Percentiles rank a stretch among this genome's conserved stretches.
phyloP scores from a whole-genome alignment of 2,797 vertebrate species.

The Dicrostonyx torquatus region DNA sequence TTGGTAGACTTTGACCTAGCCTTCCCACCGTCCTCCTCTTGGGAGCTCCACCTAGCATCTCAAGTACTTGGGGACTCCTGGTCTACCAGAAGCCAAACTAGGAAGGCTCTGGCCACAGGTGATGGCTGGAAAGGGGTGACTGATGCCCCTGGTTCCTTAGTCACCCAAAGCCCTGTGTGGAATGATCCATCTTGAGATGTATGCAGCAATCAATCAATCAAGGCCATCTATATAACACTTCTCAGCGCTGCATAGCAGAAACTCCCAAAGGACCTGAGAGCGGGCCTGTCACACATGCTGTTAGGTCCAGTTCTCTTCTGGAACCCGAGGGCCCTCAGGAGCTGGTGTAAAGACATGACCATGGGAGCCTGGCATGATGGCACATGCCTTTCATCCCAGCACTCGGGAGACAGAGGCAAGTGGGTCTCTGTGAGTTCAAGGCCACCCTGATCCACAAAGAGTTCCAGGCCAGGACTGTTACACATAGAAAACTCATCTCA shows the following conservation, averaged over 20 bases:
- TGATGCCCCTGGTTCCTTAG: not conserved
- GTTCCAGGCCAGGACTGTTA: not conserved
- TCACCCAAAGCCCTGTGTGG: not conserved
- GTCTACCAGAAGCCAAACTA: not conserved
- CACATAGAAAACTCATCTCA: not conserved
- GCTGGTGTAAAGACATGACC: too few species aligned
- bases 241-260: not conserved
- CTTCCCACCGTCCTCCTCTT: not conserved
- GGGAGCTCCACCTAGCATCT: not conserved
- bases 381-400: not conserved
- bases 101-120: not conserved
- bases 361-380: not conserved
- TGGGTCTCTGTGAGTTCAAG: not conserved
- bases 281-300: not conserved
- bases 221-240: not conserved
- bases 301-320: not conserved
- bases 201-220: fast-evolving
- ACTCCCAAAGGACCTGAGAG: not conserved
- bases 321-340: not conserved
- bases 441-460: not conserved
- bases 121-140: not conserved
- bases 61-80: not conserved
- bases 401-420: not conserved
- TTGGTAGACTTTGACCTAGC: not conserved
- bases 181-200: not conserved